These are phyloP conservation scores for Stichopus chloronotus DNA, from an alignment of 35 echinoderm and acorn worm genomes.

Conservation along the genomic window DNA sequence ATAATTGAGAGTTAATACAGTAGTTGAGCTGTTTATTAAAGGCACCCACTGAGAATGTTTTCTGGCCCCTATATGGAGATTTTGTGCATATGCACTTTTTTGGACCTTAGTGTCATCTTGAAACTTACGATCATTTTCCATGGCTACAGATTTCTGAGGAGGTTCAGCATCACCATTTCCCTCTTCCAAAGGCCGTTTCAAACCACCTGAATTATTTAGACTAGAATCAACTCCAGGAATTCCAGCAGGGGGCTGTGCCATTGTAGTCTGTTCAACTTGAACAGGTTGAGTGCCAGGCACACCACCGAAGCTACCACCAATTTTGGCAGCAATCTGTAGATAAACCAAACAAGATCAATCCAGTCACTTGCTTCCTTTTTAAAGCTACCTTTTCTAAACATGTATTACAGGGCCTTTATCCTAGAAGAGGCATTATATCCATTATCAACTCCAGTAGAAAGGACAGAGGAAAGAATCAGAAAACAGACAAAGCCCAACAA, in stretches of 20 bases:
- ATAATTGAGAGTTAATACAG: no score
- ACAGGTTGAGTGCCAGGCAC: constrained; percentile 47
- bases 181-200: constrained; percentile 46
- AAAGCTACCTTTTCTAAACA: no score
- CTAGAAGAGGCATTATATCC: no score
- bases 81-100: not conserved
- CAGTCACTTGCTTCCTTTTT: no score
- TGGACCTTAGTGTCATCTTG: not conserved
- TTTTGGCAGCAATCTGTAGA: constrained; percentile 53
- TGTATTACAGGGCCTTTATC: no score
- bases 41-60: not conserved
- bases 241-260: constrained; percentile 3
- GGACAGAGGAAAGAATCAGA: no score
- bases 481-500: no score
- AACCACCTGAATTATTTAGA: constrained; percentile 38
- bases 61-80: not conserved
- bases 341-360: not conserved
- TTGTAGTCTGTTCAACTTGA: not conserved
- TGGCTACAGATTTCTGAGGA: constrained; percentile 26
- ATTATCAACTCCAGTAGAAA: no score
- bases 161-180: constrained; percentile 26
- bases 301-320: constrained; percentile 36
- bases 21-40: no score
- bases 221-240: constrained; percentile 15
- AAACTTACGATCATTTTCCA: constrained; percentile 47